These are phyloP conservation scores for Zaprionus camerounensis DNA, from an alignment of 1,140 invertebrate species.

Conservation along the genomic window DNA sequence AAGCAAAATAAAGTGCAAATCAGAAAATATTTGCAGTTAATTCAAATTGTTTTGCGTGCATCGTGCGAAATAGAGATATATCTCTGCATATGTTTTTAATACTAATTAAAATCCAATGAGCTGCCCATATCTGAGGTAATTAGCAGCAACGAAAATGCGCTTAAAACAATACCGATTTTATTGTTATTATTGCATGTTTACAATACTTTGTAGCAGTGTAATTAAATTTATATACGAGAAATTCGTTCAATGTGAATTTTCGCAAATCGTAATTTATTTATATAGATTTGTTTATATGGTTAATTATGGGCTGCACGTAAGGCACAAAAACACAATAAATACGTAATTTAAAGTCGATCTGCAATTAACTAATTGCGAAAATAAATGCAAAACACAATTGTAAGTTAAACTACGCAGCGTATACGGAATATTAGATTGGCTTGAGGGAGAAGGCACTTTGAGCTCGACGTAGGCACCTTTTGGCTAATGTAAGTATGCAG, in stretches of 20 bases:
- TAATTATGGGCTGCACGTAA: constrained; percentile 34
- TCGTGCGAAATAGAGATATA: neutral
- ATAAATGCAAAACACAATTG: neutral
- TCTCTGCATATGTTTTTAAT: constrained; percentile 4
- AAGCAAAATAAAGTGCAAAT: neutral
- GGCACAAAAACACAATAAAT: constrained; percentile 18
- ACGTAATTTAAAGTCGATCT: constrained; percentile 16
- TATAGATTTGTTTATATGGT: constrained; percentile 22
- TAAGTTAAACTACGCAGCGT: constrained; percentile 1
- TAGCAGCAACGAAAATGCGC: neutral
- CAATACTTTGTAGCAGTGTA: constrained; percentile 14
- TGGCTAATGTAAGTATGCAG: neutral
- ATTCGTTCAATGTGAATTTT: neutral
- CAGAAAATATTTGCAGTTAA: neutral
- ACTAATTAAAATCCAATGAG: constrained; percentile 9
- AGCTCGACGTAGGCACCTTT: neutral
- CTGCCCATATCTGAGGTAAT: neutral
- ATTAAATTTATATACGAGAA: constrained; percentile 25
- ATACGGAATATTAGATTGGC: neutral
- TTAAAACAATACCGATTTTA: neutral
- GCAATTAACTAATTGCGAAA: constrained; percentile 20
- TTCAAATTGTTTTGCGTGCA: neutral
- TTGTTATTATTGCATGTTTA: constrained; percentile 2
- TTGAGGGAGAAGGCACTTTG: neutral
- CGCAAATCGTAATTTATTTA: constrained; percentile 21